Evolutionary conservation across 2,797 vertebrate genomes (phyloP).

Genomic region (Thaleichthys pacificus): DNA sequence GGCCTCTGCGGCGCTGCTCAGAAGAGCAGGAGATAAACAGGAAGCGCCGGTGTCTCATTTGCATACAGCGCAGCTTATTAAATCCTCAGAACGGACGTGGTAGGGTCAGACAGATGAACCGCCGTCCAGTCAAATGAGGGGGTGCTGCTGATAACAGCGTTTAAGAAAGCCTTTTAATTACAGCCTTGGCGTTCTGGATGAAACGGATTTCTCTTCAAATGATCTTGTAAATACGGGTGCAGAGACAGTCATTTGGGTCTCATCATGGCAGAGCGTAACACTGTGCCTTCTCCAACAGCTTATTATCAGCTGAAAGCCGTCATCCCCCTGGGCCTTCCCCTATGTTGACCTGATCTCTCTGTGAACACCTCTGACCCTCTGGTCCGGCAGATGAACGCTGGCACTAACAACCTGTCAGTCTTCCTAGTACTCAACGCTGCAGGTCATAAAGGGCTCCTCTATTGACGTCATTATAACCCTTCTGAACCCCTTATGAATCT

Average conservation of each 20-base stretch:
- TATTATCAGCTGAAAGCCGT: neutral
- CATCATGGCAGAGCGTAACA: neutral
- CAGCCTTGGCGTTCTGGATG: slow-evolving; percentile 8
- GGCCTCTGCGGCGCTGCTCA: too few species aligned
- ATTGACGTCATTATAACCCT: neutral
- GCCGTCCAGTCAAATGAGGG: slow-evolving; percentile 41
- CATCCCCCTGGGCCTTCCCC: neutral
- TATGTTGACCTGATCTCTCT: neutral
- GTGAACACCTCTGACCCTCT: neutral
- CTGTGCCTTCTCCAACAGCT: neutral
- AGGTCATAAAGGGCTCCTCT: neutral
- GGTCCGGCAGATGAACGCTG: too few species aligned
- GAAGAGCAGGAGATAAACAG: slow-evolving; percentile 9
- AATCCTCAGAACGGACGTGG: slow-evolving; percentile 20
- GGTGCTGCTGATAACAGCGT: slow-evolving; percentile 28
- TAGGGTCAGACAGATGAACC: slow-evolving; percentile 32
- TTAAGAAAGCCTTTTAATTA: slow-evolving; percentile 24
- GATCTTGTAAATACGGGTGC: neutral
- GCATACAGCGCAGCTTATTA: slow-evolving; percentile 37
- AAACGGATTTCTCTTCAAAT: slow-evolving; percentile 3
- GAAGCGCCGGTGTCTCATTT: slow-evolving; percentile 38
- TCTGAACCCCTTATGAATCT: too few species aligned
- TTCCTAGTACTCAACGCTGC: too few species aligned
- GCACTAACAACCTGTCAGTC: neutral
- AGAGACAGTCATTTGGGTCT: slow-evolving; percentile 1